These are phyloP conservation scores for Cyaniris semiargus DNA, from an alignment of 2,888 invertebrate genomes.

Conservation along the genomic window DNA sequence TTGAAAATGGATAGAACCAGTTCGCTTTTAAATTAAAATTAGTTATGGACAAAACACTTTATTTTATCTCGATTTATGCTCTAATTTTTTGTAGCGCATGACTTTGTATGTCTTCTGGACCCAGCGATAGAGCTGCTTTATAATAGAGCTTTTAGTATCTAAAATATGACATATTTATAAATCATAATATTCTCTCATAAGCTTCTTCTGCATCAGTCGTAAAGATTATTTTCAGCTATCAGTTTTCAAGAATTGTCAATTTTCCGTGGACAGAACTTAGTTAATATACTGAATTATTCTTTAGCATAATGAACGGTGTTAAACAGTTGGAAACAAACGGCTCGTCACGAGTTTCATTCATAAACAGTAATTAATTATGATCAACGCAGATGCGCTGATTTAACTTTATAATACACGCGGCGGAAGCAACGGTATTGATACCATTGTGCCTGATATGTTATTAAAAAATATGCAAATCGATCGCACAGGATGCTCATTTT, in stretches of 20 bases:
- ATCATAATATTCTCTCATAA: no score
- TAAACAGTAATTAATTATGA: conserved; percentile 61
- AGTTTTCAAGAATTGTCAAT: background rate
- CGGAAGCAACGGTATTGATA: conserved; percentile 72
- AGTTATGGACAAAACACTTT: conserved; percentile 11
- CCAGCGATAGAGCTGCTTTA: background rate
- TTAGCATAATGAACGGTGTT: conserved; percentile 14
- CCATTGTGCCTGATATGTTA: conserved; percentile 73
- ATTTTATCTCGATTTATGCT: background rate
- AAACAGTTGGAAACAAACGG: conserved; percentile 18
- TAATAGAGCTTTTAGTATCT: background rate
- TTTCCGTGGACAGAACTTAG: background rate
- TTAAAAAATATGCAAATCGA: conserved; percentile 80
- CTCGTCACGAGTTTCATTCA: conserved; percentile 36
- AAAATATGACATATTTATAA: no score
- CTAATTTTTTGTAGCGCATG: background rate
- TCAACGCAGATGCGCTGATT: conserved; percentile 64
- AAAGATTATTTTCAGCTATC: background rate
- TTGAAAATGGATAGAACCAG: conserved; percentile 21
- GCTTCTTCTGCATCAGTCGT: background rate
- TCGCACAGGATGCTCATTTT: conserved; percentile 76
- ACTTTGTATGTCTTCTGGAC: background rate
- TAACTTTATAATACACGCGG: conserved; percentile 66
- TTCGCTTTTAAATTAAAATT: conserved; percentile 16
- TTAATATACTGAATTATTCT: background rate